Evolutionary conservation across 2,888 invertebrate genomes (phyloP).

Genomic region (Cheilosia vulpina): DNA sequence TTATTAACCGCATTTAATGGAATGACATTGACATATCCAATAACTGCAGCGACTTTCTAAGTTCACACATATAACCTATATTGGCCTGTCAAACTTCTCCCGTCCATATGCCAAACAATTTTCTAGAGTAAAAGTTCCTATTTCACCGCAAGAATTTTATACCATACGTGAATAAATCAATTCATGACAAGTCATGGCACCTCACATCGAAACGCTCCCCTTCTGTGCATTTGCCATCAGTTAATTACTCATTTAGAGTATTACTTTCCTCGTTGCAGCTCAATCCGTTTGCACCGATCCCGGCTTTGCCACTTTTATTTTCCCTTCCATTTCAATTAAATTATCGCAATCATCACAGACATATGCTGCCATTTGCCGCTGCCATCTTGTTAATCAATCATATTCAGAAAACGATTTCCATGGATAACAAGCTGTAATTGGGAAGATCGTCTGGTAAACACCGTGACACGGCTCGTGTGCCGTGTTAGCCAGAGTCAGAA

Average conservation of each 20-base stretch:
- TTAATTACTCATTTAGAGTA: conserved; percentile 51
- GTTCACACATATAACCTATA: too few species aligned
- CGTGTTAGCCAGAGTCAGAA: conserved; percentile 33
- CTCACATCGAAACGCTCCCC: neutral
- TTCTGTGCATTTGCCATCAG: conserved; percentile 1
- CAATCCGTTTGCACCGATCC: neutral
- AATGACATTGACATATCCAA: too few species aligned
- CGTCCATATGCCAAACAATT: too few species aligned
- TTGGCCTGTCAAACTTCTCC: too few species aligned
- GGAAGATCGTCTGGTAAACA: conserved; percentile 30
- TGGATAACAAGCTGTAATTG: conserved; percentile 57
- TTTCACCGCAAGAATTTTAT: conserved; percentile 25
- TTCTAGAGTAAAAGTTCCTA: neutral
- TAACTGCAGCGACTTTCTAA: too few species aligned
- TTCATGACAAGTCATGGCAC: neutral
- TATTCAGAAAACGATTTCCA: conserved; percentile 60
- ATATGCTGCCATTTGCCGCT: conserved; percentile 1
- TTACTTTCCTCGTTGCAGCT: conserved; percentile 44
- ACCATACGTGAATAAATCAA: neutral
- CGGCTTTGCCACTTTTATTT: conserved; percentile 27
- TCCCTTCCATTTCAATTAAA: conserved; percentile 64
- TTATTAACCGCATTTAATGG: too few species aligned
- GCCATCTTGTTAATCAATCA: conserved; percentile 60
- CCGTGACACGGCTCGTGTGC: conserved; percentile 27
- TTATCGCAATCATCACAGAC: conserved; percentile 40